Conservation (phyloP, 2,797 vertebrate genomes). For the Oceanodroma leucorhoa region DNA sequence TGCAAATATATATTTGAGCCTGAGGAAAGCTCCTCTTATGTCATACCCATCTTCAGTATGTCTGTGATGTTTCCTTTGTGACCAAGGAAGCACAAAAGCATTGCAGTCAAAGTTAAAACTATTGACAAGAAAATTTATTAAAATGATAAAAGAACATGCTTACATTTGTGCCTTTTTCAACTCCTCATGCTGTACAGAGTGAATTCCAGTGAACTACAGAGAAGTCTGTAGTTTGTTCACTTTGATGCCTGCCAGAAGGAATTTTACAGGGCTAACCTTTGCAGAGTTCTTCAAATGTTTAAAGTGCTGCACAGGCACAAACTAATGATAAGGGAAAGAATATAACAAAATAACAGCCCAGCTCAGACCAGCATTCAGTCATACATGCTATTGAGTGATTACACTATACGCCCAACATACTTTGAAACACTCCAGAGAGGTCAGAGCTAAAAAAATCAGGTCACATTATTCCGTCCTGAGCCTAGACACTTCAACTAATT, state of each 20-base stretch:
- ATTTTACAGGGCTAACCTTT: not conserved
- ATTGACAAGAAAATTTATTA: not conserved
- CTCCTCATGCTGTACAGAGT: not conserved
- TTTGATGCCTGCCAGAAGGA: not conserved
- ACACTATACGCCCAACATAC: not conserved
- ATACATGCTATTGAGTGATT: not conserved
- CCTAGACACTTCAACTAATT: slow-evolving; percentile 32
- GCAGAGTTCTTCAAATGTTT: not conserved
- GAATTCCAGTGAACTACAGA: not conserved
- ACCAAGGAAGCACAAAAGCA: not conserved
- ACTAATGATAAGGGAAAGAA: not conserved
- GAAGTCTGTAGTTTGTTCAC: not conserved
- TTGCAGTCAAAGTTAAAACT: not conserved
- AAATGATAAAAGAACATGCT: not conserved
- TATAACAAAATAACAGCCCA: not conserved
- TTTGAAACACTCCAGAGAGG: slow-evolving; percentile 19
- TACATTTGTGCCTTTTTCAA: not conserved
- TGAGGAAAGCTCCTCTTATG: not conserved
- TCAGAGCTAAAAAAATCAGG: slow-evolving; percentile 19
- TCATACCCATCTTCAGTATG: not conserved
- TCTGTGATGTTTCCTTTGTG: not conserved
- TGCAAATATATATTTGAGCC: not conserved
- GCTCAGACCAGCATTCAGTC: not conserved
- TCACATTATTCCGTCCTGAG: slow-evolving; percentile 24
- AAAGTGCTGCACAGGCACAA: not conserved